Conservation (phyloP, 1,140 invertebrate genomes). For the Drosophila nikananu region DNA sequence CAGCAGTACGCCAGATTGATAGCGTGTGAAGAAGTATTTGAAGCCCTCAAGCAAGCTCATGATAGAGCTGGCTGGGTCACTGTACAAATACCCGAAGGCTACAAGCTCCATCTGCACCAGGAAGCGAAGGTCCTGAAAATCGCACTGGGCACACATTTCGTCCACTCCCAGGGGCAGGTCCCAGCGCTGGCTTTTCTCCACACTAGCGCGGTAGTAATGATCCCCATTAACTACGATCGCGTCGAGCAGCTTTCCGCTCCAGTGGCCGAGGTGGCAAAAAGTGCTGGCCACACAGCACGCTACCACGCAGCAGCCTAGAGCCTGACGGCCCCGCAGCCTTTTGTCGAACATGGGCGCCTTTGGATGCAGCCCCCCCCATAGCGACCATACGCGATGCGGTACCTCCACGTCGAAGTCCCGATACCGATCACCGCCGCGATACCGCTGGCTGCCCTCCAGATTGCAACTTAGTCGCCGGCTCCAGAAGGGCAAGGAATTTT, state of each 20-base stretch:
- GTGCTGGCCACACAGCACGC: slow-evolving; percentile 86
- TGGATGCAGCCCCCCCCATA: slow-evolving; percentile 87
- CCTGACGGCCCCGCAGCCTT: slow-evolving; percentile 85
- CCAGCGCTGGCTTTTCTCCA: slow-evolving; percentile 81
- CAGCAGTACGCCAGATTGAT: slow-evolving; percentile 85
- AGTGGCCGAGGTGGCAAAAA: slow-evolving; percentile 86
- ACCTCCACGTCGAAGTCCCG: slow-evolving; percentile 87
- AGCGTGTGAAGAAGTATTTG: slow-evolving; percentile 86
- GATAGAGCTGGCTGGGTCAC: slow-evolving; percentile 85
- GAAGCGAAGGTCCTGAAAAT: slow-evolving; percentile 85
- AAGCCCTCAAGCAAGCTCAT: slow-evolving; percentile 87
- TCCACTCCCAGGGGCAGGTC: slow-evolving; percentile 7
- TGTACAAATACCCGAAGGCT: slow-evolving; percentile 80
- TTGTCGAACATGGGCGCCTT: slow-evolving; percentile 81
- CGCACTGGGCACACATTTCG: slow-evolving; percentile 47
- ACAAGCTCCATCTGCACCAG: slow-evolving; percentile 11
- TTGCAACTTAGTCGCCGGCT: slow-evolving; percentile 1
- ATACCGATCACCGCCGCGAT: not conserved
- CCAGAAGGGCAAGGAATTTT: not conserved
- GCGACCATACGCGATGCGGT: slow-evolving; percentile 86
- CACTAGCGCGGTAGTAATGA: slow-evolving; percentile 86
- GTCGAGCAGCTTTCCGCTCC: slow-evolving; percentile 87
- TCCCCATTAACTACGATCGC: slow-evolving; percentile 86
- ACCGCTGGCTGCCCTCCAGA: not conserved
- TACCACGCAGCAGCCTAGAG: slow-evolving; percentile 86